Percentiles rank a stretch among this genome's conserved stretches.
Evolutionary conservation across 1,140 invertebrate genomes (phyloP).

Genomic region (fruit fly (Drosophila melanogaster)): DNA sequence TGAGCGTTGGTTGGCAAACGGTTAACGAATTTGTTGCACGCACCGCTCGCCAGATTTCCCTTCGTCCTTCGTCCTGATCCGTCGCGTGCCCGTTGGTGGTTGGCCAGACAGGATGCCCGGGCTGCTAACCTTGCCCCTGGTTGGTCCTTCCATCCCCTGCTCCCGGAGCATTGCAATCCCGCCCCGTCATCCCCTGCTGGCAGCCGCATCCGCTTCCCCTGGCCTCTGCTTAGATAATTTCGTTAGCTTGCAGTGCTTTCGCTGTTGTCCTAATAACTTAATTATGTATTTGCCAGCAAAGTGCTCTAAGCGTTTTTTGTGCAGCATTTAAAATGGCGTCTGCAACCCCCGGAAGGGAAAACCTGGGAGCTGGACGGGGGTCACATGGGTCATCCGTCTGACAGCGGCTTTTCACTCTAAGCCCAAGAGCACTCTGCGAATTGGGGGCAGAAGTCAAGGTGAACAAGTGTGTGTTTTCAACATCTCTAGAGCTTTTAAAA

Average conservation of each 20-base stretch:
- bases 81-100: constrained; percentile 56
- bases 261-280: constrained; percentile 71
- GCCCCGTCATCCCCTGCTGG: constrained; percentile 16
- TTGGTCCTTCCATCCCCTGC: constrained; percentile 46
- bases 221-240: constrained; percentile 66
- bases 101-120: constrained; percentile 59
- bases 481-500: constrained; percentile 12
- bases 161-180: not conserved
- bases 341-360: constrained; percentile 23
- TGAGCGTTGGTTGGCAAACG: constrained; percentile 15
- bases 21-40: constrained; percentile 65
- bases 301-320: constrained; percentile 60
- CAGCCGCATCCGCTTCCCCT: constrained; percentile 36
- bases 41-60: constrained; percentile 31
- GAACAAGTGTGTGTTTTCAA: constrained; percentile 19
- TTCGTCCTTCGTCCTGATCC: constrained; percentile 6
- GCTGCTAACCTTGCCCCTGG: constrained; percentile 52
- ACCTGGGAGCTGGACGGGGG: too few species aligned
- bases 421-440: constrained; percentile 47
- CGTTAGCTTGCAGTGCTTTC: constrained; percentile 64
- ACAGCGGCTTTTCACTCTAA: constrained; percentile 25
- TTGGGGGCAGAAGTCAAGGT: constrained; percentile 12
- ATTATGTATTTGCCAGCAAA: constrained; percentile 73
- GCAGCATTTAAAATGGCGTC: constrained; percentile 66
- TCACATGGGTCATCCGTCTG: constrained; percentile 20